Conservation (phyloP, 2,888 invertebrate genomes). For the Sarcophaga rosellei region DNA sequence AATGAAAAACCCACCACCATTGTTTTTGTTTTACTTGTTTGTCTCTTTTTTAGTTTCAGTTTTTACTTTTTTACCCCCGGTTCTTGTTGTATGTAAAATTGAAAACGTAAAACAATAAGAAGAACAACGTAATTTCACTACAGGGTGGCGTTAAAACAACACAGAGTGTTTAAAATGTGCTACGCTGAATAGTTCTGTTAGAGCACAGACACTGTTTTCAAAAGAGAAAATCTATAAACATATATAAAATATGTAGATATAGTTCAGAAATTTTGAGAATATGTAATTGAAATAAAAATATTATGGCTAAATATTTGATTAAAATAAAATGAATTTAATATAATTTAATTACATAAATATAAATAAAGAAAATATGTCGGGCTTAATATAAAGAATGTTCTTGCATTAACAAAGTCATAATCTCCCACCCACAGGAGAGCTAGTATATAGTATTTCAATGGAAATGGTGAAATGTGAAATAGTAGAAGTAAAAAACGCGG, state of each 20-base stretch:
- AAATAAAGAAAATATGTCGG: no score
- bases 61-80: constrained; percentile 33
- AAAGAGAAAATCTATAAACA: no score
- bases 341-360: no score
- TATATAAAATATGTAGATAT: no score
- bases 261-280: no score
- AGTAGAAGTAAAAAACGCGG: constrained; percentile 17
- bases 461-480: neutral
- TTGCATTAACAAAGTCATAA: no score
- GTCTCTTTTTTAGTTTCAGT: neutral
- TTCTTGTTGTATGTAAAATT: neutral
- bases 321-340: no score
- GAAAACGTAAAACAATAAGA: constrained; percentile 1
- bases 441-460: neutral
- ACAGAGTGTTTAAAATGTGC: constrained; percentile 1
- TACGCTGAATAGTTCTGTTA: neutral
- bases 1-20: constrained; percentile 48
- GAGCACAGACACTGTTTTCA: no score
- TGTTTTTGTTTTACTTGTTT: neutral
- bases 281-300: no score
- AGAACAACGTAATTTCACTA: constrained; percentile 33
- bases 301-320: no score
- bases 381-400: no score
- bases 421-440: neutral
- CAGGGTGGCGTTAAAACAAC: constrained; percentile 40